phyloP scores from a whole-genome alignment of 2,113 vertebrate species.

The Scolopax mira region DNA sequence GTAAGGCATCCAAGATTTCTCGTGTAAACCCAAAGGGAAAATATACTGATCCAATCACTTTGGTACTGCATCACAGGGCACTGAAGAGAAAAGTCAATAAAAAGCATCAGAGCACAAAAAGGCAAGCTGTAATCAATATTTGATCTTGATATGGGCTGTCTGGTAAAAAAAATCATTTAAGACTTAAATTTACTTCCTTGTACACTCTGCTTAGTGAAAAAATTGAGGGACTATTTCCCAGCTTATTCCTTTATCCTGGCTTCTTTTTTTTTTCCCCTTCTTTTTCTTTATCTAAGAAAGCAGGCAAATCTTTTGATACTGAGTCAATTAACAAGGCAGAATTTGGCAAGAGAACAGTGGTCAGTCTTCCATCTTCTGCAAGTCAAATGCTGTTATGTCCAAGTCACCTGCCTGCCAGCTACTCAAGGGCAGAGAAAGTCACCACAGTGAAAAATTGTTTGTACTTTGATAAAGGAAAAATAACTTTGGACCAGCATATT shows the following conservation, averaged over 20 bases:
- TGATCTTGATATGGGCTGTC: conserved; percentile 43
- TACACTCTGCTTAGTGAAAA: not conserved
- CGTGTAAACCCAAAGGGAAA: conserved; percentile 42
- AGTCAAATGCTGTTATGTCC: not conserved
- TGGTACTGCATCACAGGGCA: conserved; percentile 23
- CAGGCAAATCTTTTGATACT: conserved; percentile 14
- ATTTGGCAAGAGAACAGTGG: not conserved
- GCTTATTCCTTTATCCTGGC: not conserved
- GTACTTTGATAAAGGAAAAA: not conserved
- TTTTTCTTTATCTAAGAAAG: not conserved
- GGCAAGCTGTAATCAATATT: conserved; percentile 66
- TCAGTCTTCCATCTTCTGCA: not conserved
- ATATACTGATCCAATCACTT: conserved; percentile 50
- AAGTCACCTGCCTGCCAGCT: not conserved
- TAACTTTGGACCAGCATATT: not conserved
- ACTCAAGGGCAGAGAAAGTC: not conserved
- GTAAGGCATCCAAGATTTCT: conserved; percentile 40
- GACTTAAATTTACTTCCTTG: conserved; percentile 50
- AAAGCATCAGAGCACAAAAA: conserved; percentile 61
- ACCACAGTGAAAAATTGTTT: not conserved
- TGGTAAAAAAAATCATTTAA: conserved; percentile 55
- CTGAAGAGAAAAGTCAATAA: conserved; percentile 67
- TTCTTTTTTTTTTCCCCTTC: not conserved
- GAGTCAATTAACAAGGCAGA: conserved; percentile 1
- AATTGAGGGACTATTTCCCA: not conserved